Evolutionary conservation across 2,797 vertebrate species (phyloP).

Genomic region (Phataginus tetradactyla): DNA sequence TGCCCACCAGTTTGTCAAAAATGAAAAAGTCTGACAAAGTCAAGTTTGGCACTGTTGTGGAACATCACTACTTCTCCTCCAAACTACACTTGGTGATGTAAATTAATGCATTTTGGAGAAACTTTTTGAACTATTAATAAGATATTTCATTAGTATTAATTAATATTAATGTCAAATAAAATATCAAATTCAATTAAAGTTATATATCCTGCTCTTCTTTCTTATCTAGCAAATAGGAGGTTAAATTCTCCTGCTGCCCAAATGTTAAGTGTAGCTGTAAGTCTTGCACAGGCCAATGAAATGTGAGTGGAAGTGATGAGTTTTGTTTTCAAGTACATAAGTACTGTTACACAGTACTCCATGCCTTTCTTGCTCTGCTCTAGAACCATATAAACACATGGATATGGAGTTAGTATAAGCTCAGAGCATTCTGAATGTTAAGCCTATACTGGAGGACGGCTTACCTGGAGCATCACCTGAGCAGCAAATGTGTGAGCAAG

Average conservation of each 20-base stretch:
- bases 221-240: neutral
- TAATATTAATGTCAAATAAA: neutral
- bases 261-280: neutral
- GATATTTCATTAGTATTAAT: neutral
- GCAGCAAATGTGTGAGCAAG: neutral
- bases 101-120: neutral
- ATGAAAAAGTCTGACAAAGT: neutral
- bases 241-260: neutral
- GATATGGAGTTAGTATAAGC: neutral
- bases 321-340: neutral
- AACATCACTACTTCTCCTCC: neutral
- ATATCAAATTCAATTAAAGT: neutral
- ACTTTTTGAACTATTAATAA: neutral
- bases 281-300: neutral
- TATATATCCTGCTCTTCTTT: neutral
- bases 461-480: neutral
- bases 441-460: neutral
- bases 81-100: neutral
- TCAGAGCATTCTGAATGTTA: neutral
- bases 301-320: neutral
- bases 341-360: neutral
- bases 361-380: neutral
- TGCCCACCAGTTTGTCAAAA: neutral
- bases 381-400: neutral
- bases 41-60: neutral